Evolutionary conservation across 2,113 vertebrate genomes (phyloP).

Genomic region (Noctilio leporinus): DNA sequence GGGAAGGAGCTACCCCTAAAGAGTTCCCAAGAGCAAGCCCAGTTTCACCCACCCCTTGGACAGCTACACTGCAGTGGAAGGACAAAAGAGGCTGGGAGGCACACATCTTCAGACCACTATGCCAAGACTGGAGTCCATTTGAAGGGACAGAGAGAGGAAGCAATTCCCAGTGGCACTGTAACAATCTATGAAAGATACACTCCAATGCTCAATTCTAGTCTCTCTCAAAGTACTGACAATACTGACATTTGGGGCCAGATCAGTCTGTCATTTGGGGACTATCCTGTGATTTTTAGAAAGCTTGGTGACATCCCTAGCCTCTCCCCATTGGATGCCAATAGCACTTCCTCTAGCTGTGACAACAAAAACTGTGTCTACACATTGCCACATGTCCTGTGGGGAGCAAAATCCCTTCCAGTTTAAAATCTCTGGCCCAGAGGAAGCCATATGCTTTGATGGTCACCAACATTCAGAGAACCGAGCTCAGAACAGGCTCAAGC

Average conservation of each 20-base stretch:
- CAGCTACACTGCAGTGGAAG: not conserved
- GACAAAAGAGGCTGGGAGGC: not conserved
- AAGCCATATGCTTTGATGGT: not conserved
- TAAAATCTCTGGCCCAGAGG: not conserved
- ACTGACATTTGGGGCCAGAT: not conserved
- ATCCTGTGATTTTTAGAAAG: not conserved
- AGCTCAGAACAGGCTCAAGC: not conserved
- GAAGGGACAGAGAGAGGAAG: not conserved
- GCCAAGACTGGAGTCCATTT: not conserved
- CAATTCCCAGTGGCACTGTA: not conserved
- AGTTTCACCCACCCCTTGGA: not conserved
- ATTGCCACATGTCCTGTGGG: not conserved
- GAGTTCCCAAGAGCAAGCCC: not conserved
- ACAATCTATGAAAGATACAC: not conserved
- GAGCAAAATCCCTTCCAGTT: not conserved
- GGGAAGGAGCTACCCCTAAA: not conserved
- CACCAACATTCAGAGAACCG: not conserved
- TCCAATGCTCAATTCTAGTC: not conserved
- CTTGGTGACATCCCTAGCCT: not conserved
- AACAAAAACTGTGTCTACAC: not conserved
- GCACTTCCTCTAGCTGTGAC: not conserved
- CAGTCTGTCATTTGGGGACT: not conserved
- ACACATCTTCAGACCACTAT: not conserved
- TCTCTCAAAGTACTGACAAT: not conserved
- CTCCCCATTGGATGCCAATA: not conserved